These are phyloP conservation scores for Rhyacophila evoluta DNA, from an alignment of 2,888 invertebrate genomes.

Conservation along the genomic window DNA sequence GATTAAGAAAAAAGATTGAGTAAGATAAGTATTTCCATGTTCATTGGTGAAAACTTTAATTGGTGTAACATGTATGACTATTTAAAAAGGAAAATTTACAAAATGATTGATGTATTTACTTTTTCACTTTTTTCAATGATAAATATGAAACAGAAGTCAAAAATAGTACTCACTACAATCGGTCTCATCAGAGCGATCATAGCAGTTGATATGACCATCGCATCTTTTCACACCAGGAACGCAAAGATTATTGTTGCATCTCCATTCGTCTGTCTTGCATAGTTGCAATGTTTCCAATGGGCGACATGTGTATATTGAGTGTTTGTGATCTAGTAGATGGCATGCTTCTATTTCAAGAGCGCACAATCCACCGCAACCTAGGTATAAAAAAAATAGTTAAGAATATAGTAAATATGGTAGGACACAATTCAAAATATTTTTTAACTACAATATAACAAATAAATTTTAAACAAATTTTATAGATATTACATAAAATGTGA, in stretches of 20 bases:
- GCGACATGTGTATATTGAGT: conserved; percentile 70
- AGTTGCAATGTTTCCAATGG: conserved; percentile 70
- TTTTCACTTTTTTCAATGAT: no score
- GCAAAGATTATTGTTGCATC: conserved; percentile 79
- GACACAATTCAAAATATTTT: no score
- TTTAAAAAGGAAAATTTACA: no score
- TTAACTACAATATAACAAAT: no score
- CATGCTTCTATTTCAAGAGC: conserved; percentile 75
- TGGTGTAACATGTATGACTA: no score
- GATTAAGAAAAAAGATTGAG: conserved; percentile 57
- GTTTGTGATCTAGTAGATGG: conserved; percentile 70
- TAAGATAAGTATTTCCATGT: no score
- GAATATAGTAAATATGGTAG: no score
- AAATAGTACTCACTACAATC: conserved; percentile 74
- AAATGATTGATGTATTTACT: no score
- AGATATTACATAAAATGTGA: no score
- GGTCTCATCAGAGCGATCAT: conserved; percentile 80
- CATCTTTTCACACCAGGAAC: conserved; percentile 75
- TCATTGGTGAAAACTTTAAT: no score
- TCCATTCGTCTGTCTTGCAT: conserved; percentile 76
- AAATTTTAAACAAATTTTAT: no score
- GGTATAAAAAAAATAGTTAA: no score
- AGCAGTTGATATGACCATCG: conserved; percentile 80
- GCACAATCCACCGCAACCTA: conserved; percentile 77
- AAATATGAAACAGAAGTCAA: neutral